Conservation (phyloP, 2,888 invertebrate genomes). For the Cataglyphis albicans region DNA sequence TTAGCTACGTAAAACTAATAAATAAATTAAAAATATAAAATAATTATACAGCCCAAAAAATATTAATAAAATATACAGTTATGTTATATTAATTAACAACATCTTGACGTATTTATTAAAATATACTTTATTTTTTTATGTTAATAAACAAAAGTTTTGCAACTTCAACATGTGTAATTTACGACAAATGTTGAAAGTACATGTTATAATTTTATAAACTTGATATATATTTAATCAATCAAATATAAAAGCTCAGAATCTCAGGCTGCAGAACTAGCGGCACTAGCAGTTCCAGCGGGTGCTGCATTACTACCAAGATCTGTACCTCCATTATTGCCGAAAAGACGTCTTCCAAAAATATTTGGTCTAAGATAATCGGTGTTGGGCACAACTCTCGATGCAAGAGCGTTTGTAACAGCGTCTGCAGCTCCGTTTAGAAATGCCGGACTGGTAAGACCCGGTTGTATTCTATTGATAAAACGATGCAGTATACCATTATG, state of each 20-base stretch:
- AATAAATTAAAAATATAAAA: not conserved
- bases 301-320: not conserved
- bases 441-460: not conserved
- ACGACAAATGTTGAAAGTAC: conserved; percentile 3
- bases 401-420: too few relatives aligned
- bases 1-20: not conserved
- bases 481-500: not conserved
- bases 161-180: conserved; percentile 2
- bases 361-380: not conserved
- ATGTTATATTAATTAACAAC: not conserved
- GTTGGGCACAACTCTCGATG: not conserved
- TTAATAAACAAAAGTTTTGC: not conserved
- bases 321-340: not conserved
- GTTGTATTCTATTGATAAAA: not conserved
- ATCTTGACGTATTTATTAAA: not conserved
- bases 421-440: not conserved
- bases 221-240: not conserved
- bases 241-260: not conserved
- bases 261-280: not conserved
- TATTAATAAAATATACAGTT: not conserved
- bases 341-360: not conserved
- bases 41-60: not conserved
- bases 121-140: conserved; percentile 3
- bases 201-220: not conserved
- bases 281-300: conserved; percentile 15